A percentile compares a stretch with the other conserved stretches of the same genome.
Conservation (phyloP, 2,113 vertebrate species). For the Elaphurus davidianus region DNA sequence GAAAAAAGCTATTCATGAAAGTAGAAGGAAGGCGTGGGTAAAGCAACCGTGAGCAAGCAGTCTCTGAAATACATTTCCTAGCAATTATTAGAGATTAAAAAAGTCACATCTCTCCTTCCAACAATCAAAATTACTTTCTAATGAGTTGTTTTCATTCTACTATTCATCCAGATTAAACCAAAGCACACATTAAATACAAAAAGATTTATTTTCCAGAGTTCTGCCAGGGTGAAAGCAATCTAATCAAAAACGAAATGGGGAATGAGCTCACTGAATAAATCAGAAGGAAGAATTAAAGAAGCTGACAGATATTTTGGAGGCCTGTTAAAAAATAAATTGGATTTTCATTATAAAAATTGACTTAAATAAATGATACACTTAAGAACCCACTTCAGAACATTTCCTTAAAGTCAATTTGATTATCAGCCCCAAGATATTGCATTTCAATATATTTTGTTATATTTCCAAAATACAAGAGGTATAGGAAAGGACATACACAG, state of each 20-base stretch:
- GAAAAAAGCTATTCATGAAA: background rate
- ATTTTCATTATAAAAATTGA: constrained; percentile 46
- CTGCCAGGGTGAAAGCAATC: constrained; percentile 34
- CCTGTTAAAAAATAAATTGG: constrained; percentile 46
- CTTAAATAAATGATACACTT: constrained; percentile 41
- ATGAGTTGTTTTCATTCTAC: constrained; percentile 30
- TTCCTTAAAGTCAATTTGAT: constrained; percentile 38
- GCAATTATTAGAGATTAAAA: constrained; percentile 48
- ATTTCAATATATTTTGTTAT: constrained; percentile 22
- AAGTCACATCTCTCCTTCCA: background rate
- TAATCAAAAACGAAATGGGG: constrained; percentile 59
- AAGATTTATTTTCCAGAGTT: constrained; percentile 49
- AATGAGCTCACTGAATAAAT: constrained; percentile 55
- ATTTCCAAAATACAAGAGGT: background rate
- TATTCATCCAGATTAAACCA: constrained; percentile 31
- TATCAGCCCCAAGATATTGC: background rate
- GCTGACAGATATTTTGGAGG: constrained; percentile 25
- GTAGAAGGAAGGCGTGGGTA: background rate
- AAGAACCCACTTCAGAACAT: constrained; percentile 33
- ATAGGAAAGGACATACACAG: background rate
- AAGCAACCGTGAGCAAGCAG: background rate
- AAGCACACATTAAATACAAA: constrained; percentile 45
- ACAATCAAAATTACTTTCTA: constrained; percentile 48
- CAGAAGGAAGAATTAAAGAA: constrained; percentile 52
- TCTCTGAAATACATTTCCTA: constrained; percentile 12